Conservation (phyloP, 2,113 vertebrate species). For the Ictalurus punctatus region DNA sequence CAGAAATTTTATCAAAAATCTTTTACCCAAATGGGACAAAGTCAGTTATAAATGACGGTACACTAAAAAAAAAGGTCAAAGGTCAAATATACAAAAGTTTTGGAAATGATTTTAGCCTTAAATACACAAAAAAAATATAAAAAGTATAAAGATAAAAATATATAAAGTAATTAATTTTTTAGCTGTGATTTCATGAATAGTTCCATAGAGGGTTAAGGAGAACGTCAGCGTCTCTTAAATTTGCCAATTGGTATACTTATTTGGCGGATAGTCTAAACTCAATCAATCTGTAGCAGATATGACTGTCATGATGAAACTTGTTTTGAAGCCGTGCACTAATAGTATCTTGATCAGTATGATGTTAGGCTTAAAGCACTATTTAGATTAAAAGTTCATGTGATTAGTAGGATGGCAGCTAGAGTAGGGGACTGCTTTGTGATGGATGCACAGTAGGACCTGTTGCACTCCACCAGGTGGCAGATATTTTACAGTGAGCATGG, state of each 20-base stretch:
- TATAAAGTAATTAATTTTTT: no score
- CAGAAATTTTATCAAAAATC: no score
- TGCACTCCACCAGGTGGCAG: conserved; percentile 48
- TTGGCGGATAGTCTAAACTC: neutral
- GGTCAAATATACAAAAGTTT: no score
- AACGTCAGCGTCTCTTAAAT: neutral
- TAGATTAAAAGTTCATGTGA: neutral
- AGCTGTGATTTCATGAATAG: no score
- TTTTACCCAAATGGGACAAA: neutral
- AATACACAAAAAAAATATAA: no score
- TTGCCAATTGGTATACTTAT: neutral
- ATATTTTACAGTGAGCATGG: neutral
- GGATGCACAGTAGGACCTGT: neutral
- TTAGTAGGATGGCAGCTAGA: neutral
- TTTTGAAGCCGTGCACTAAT: neutral
- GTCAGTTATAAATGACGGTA: neutral
- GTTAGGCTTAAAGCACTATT: neutral
- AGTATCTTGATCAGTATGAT: neutral
- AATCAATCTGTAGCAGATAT: neutral
- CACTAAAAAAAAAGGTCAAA: neutral
- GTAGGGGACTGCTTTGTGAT: neutral
- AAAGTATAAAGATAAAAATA: no score
- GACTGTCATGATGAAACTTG: neutral
- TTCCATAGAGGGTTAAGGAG: neutral
- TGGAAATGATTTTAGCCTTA: neutral